Base-by-base conservation (phyloP, 2,888 invertebrate genomes). In the Ptycholaimellus sp. region DNA sequence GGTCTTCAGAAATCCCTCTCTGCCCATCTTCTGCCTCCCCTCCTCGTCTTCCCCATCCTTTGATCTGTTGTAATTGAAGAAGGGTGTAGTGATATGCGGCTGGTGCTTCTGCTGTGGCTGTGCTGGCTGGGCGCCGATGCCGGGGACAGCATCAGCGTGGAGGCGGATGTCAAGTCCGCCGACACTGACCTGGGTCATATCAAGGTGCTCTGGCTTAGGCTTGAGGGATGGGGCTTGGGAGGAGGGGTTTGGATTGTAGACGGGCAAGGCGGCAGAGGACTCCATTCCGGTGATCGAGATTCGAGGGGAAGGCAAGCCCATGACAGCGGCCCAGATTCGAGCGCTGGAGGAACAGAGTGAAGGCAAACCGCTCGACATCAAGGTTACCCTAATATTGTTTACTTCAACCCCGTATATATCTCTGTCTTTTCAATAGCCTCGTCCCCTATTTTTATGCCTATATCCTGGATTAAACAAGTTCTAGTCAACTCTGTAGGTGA, bases 321-420 rank as follows among this genome's bases (percentile, higher is more conserved):
- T 56, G 56, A 50, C 51, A 5, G 46, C 57, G 1, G 55, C 54
- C 3, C 56, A 56, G 40, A 56, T 56, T 31, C 39, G 56, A 14
- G 48, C 49, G 20, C 37, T 56, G 23, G 56, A 57, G 39, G 53
- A 57, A 30, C 44, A 47, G 30, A 44, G 45, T 25, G 49, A 51
- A 35, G 54, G 54, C 7, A 51, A 46, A 23, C 54, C 53, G n/a
- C 30, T 54, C 29, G 51, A 57, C 40, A 53, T 56, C 25, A 53
- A 51, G 42, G 49, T 51, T 16, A 31, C 2, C 14, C 3, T n/a
- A n/a, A n/a, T n/a, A n/a, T 25, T 7, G 25, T 7, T 31, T 25
- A 13, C 14, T 7, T 30, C 6, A 7, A 30, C 7, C 21, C 5
- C 9, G 4, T 4, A 19, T 9, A 9, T n/a, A 11, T 17, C 14